phyloP scores from a whole-genome alignment of 2,888 invertebrate species.

The Eupithecia subumbrata region DNA sequence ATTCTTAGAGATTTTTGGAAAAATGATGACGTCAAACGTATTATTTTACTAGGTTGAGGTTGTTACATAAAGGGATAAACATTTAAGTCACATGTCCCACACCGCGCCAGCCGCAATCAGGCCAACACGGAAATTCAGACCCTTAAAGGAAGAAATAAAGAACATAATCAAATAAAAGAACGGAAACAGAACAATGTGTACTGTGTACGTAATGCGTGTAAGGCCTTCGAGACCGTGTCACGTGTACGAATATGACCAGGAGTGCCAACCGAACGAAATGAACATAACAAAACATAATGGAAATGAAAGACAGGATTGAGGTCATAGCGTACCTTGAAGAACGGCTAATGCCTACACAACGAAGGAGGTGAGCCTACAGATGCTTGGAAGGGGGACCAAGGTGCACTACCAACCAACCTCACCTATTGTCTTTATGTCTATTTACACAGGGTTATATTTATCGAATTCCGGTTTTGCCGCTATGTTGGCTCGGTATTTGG shows the following conservation, averaged over 20 bases:
- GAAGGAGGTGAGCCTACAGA: constrained; percentile 63
- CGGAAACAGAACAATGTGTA: constrained; percentile 63
- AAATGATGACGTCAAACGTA: constrained; percentile 58
- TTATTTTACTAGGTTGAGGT: constrained; percentile 1
- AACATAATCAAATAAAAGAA: constrained; percentile 49
- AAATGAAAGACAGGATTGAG: constrained; percentile 60
- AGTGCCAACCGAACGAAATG: constrained; percentile 66
- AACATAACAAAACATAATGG: constrained; percentile 54
- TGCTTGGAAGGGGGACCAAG: constrained; percentile 58
- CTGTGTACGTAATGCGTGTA: constrained; percentile 74
- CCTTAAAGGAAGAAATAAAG: constrained; percentile 59
- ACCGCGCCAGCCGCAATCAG: constrained; percentile 70
- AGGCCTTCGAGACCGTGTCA: constrained; percentile 66
- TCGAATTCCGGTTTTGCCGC: constrained; percentile 66
- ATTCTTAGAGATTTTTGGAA: constrained; percentile 7
- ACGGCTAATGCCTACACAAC: constrained; percentile 73
- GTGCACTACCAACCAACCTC: constrained; percentile 53
- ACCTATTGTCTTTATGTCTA: constrained; percentile 50
- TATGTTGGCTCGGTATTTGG: constrained; percentile 67
- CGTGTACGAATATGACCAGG: constrained; percentile 78
- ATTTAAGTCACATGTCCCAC: constrained; percentile 55
- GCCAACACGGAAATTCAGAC: constrained; percentile 72
- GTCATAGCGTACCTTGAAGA: constrained; percentile 70
- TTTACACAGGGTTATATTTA: constrained; percentile 47
- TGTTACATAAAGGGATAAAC: constrained; percentile 3